Percentiles rank a stretch among this genome's conserved stretches.
Evolutionary conservation across 2,113 vertebrate species (phyloP).

Genomic region (Heliornis fulica): DNA sequence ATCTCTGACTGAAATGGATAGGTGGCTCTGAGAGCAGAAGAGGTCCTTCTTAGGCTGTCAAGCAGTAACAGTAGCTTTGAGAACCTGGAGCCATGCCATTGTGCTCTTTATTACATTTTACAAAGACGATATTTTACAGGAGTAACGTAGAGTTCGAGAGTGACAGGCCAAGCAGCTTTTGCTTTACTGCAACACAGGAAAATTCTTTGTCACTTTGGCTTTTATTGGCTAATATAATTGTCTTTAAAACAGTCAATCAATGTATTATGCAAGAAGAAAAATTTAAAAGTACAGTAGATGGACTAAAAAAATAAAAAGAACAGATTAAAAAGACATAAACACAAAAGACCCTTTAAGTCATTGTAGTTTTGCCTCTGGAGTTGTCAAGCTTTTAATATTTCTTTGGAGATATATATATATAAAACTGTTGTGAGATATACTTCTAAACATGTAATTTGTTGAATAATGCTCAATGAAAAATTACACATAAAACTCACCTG

Average conservation of each 20-base stretch:
- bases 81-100: not conserved
- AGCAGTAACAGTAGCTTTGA: not conserved
- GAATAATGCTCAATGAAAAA: not conserved
- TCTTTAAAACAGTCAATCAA: slow-evolving; percentile 14
- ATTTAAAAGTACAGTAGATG: not conserved
- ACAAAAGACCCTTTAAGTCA: not conserved
- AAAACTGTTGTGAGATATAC: not conserved
- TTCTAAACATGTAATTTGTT: not conserved
- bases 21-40: not conserved
- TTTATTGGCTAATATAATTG: slow-evolving; percentile 15
- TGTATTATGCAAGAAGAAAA: not conserved
- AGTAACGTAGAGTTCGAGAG: not conserved
- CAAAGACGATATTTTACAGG: not conserved
- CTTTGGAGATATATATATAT: not conserved
- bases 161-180: not conserved
- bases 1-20: not conserved
- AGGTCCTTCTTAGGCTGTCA: not conserved
- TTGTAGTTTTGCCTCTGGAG: not conserved
- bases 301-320: not conserved
- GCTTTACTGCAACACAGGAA: not conserved
- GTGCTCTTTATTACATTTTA: slow-evolving; percentile 12
- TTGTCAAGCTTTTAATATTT: not conserved
- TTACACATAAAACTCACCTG: not conserved
- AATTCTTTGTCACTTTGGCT: not conserved
- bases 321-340: slow-evolving; percentile 6